phyloP scores from a whole-genome alignment of 1,140 invertebrate genomes.

The Eciton burchellii region DNA sequence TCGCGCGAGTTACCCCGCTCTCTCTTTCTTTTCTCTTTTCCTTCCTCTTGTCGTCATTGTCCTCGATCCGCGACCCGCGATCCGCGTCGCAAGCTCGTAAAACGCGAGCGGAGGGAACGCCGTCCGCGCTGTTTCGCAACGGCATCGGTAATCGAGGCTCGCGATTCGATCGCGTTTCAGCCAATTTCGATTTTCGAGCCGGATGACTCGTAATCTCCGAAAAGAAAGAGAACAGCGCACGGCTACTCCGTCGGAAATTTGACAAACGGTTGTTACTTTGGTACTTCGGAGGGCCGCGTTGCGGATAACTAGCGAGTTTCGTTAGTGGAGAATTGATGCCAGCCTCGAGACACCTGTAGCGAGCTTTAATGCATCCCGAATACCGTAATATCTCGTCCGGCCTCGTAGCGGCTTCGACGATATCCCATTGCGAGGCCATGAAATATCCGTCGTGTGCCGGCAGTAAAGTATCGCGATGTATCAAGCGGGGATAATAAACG shows the following conservation, averaged over 20 bases:
- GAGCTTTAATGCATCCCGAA: conserved; percentile 16
- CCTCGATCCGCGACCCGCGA: not conserved
- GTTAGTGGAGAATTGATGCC: conserved; percentile 2
- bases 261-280: not conserved
- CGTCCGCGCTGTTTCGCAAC: not conserved
- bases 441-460: conserved; percentile 54
- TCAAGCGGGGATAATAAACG: conserved; percentile 52
- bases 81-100: not conserved
- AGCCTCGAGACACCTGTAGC: conserved; percentile 11
- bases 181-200: not conserved
- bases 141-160: not conserved
- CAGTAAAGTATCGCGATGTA: conserved; percentile 57
- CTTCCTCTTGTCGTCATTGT: not conserved
- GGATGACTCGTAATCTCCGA: no score
- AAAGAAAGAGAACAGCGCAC: no score
- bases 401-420: conserved; percentile 14
- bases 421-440: conserved; percentile 53
- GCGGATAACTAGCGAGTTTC: no score
- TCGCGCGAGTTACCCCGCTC: conserved; percentile 7
- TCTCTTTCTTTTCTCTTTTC: not conserved
- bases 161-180: not conserved
- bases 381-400: conserved; percentile 40
- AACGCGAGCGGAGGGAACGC: not conserved
- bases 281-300: not conserved
- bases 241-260: no score